These are phyloP conservation scores for Periparus ater DNA, from an alignment of 2,797 vertebrate genomes.

Conservation along the genomic window DNA sequence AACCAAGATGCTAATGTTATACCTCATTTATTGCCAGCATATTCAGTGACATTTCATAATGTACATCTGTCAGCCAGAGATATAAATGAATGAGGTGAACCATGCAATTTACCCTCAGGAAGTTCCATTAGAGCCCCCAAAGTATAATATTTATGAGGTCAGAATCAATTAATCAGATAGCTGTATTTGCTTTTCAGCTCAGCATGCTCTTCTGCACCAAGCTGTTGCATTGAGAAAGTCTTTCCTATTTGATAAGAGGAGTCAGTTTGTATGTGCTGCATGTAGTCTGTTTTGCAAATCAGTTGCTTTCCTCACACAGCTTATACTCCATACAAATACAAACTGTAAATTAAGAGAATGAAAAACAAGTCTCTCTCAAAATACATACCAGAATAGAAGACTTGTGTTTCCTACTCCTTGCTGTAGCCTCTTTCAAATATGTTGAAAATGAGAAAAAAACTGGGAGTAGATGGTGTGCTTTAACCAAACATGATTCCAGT, in stretches of 20 bases:
- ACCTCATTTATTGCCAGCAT: slow-evolving; percentile 85
- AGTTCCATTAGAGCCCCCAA: slow-evolving; percentile 84
- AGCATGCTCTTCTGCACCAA: slow-evolving; percentile 67
- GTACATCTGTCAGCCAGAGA: slow-evolving; percentile 87
- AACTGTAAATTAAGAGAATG: slow-evolving; percentile 40
- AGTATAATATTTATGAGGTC: slow-evolving; percentile 89
- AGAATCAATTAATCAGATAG: slow-evolving; percentile 89
- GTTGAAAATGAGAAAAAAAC: not conserved
- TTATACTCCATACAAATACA: slow-evolving; percentile 27
- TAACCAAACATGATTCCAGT: not conserved
- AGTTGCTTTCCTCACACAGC: slow-evolving; percentile 33
- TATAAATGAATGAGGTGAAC: slow-evolving; percentile 85
- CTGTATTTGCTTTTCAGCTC: slow-evolving; percentile 78
- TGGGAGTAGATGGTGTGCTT: not conserved
- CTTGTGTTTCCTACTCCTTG: not conserved
- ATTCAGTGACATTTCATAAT: slow-evolving; percentile 87
- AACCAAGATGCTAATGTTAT: slow-evolving; percentile 80
- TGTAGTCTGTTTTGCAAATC: slow-evolving; percentile 68
- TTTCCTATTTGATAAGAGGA: slow-evolving; percentile 52
- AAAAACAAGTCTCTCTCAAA: slow-evolving; percentile 47
- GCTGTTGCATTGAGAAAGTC: slow-evolving; percentile 70
- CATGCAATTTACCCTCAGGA: slow-evolving; percentile 85
- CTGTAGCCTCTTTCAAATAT: not conserved
- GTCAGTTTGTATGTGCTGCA: slow-evolving; percentile 44
- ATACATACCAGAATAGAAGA: not conserved